Conservation (phyloP, 2,888 invertebrate species). For the Heterodera filipjevi region DNA sequence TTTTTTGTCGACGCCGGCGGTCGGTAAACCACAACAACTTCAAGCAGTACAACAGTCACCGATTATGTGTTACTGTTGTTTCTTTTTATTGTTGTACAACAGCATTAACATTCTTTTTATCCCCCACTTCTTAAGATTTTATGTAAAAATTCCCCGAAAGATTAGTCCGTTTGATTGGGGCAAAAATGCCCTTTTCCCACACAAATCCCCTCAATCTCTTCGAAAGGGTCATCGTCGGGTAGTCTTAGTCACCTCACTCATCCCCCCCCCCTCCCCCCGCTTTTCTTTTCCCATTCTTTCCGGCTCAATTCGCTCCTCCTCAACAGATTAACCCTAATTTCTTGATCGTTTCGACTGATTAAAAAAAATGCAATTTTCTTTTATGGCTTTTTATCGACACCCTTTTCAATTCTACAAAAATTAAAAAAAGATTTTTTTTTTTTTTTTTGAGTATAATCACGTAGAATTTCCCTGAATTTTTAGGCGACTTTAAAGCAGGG, state of each 20-base stretch:
- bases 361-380: neutral
- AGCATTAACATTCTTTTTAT: no score
- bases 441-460: no score
- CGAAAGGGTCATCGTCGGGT: constrained; percentile 4
- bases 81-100: no score
- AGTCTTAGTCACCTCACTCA: no score
- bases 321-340: neutral
- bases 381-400: neutral
- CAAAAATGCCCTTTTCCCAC: constrained; percentile 7
- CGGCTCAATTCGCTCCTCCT: neutral
- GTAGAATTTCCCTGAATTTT: no score
- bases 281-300: neutral
- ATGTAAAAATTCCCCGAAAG: neutral
- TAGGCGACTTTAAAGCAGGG: no score
- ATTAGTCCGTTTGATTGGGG: constrained; percentile 5
- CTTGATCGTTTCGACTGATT: constrained; percentile 10
- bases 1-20: no score
- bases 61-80: no score
- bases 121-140: neutral
- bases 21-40: no score
- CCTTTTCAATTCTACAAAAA: neutral
- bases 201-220: neutral
- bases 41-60: no score
- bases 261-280: neutral
- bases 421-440: no score